Conservation (phyloP, 92 coral and sea anemone genomes). For the Epizoanthus rinbou region DNA sequence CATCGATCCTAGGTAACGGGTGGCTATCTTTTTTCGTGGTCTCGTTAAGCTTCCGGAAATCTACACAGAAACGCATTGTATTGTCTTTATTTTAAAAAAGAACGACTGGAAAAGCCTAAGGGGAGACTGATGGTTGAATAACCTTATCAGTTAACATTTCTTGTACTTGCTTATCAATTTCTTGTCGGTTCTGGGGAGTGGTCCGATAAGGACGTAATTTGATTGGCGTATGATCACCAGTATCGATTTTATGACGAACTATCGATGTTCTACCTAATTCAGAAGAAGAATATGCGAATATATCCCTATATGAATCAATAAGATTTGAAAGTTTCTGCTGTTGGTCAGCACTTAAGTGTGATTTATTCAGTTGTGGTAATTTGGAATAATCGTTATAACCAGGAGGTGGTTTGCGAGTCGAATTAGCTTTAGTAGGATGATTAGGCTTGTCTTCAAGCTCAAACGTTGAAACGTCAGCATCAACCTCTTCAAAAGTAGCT, state of each 20-base stretch:
- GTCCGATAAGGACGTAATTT: constrained; percentile 16
- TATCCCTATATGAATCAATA: background rate
- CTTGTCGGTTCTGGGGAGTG: constrained; percentile 1
- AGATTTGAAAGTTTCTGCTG: background rate
- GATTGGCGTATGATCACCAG: background rate
- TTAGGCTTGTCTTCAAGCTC: background rate
- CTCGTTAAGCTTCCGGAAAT: background rate
- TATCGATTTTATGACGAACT: background rate
- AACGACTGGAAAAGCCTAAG: constrained; percentile 30
- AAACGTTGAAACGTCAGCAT: background rate
- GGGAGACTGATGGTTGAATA: constrained; percentile 24
- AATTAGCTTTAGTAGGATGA: background rate
- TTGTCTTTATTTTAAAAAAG: background rate
- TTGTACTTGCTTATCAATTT: background rate
- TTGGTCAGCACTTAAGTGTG: background rate
- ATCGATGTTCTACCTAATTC: background rate
- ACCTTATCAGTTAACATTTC: constrained; percentile 14
- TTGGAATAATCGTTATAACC: background rate
- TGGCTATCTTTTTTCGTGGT: background rate
- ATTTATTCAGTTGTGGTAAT: background rate
- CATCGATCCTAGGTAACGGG: constrained; percentile 16
- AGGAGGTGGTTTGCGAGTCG: background rate
- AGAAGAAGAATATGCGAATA: background rate
- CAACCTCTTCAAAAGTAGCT: background rate
- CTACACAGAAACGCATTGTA: background rate